These are phyloP conservation scores for Achatina immaculata DNA, from an alignment of 1,140 invertebrate genomes.

Conservation along the genomic window DNA sequence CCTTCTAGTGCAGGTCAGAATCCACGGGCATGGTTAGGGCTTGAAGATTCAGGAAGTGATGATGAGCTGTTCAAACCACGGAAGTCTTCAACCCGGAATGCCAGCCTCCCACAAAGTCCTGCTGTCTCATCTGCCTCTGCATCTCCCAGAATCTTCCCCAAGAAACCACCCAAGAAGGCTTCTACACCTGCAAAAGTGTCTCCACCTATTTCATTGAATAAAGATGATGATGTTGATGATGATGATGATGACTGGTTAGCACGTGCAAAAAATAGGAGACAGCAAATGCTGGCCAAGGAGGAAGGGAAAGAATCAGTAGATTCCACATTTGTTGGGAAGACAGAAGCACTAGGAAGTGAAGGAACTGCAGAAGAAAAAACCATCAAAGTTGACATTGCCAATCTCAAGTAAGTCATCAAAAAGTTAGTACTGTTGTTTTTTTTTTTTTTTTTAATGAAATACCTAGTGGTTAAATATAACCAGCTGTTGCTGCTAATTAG, in stretches of 20 bases:
- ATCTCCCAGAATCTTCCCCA: conserved; percentile 18
- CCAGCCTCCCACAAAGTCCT: conserved; percentile 35
- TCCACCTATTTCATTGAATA: background rate
- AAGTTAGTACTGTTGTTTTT: no score
- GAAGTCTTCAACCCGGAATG: conserved; percentile 31
- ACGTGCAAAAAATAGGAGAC: conserved; percentile 30
- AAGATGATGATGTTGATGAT: conserved; percentile 36
- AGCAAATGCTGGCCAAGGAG: conserved; percentile 38
- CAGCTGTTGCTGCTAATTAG: no score
- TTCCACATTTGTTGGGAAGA: no score
- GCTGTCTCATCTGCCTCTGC: conserved; percentile 23
- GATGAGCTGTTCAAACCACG: conserved; percentile 50
- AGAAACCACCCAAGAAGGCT: conserved; percentile 26
- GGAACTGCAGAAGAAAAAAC: background rate
- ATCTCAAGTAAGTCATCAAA: background rate
- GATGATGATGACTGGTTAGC: conserved; percentile 43
- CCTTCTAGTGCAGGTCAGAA: conserved; percentile 25
- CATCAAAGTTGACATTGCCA: background rate
- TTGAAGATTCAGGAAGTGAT: conserved; percentile 52
- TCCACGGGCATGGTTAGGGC: conserved; percentile 52
- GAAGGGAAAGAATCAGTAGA: conserved; percentile 4
- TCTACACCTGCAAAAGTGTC: conserved; percentile 9
- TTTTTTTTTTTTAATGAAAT: no score
- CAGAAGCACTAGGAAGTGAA: background rate
- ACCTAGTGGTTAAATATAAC: no score